Conservation (phyloP, 1,140 invertebrate genomes). For the Idris sp. region DNA sequence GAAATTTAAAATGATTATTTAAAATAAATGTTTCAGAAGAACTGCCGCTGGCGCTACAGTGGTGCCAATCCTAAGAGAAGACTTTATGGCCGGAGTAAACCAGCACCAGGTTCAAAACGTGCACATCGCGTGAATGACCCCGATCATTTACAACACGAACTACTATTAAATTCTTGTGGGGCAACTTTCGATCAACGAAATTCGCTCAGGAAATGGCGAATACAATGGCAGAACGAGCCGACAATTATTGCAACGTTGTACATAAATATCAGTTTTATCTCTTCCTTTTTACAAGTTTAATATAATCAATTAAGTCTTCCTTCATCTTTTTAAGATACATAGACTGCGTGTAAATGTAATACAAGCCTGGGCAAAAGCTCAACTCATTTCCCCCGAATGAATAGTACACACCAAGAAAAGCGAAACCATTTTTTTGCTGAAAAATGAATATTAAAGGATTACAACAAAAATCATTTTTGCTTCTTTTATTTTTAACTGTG, state of each 20-base stretch:
- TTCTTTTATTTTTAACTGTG: too few relatives aligned
- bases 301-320: slow-evolving; percentile 54
- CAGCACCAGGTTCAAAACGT: slow-evolving; percentile 69
- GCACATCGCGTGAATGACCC: slow-evolving; percentile 68
- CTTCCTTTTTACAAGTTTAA: slow-evolving; percentile 38
- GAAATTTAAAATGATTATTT: too few relatives aligned
- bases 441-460: too few relatives aligned
- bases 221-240: too few relatives aligned
- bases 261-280: slow-evolving; percentile 43
- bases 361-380: too few relatives aligned
- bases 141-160: slow-evolving; percentile 53
- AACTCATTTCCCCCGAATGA: slow-evolving; percentile 15
- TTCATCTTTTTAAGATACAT: slow-evolving; percentile 27
- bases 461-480: too few relatives aligned
- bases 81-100: slow-evolving; percentile 71
- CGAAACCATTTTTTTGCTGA: too few relatives aligned
- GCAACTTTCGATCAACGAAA: slow-evolving; percentile 51
- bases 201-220: slow-evolving; percentile 27
- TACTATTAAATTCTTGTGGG: slow-evolving; percentile 45
- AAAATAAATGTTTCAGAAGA: too few relatives aligned
- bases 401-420: too few relatives aligned
- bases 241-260: slow-evolving; percentile 34
- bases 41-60: slow-evolving; percentile 68
- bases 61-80: slow-evolving; percentile 69
- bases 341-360: slow-evolving; percentile 28